A percentile compares a stretch with the other conserved stretches of the same genome.
These are phyloP conservation scores for Diplodus sargus DNA, from an alignment of 2,797 vertebrate genomes.

Conservation along the genomic window DNA sequence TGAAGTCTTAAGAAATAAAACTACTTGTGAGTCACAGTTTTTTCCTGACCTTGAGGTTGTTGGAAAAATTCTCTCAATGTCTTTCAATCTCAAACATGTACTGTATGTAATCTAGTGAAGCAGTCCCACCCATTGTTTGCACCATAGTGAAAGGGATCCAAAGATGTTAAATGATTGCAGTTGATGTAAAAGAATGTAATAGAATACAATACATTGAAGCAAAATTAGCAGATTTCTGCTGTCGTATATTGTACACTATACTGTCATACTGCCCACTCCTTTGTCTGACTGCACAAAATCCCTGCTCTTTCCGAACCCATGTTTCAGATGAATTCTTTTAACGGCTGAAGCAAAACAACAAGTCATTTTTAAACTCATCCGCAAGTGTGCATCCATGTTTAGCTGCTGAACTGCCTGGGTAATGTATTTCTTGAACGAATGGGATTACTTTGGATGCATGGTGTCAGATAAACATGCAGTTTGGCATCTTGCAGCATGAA, in stretches of 20 bases:
- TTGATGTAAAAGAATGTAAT: too few species aligned
- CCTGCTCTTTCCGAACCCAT: neutral
- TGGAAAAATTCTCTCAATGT: too few species aligned
- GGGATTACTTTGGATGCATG: too few species aligned
- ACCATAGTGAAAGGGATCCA: neutral
- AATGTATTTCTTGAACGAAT: too few species aligned
- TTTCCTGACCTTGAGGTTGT: too few species aligned
- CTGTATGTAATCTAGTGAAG: neutral
- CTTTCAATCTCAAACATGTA: too few species aligned
- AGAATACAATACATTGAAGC: neutral
- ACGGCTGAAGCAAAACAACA: conserved; percentile 2
- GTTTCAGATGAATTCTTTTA: neutral
- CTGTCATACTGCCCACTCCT: neutral
- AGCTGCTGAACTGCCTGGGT: neutral
- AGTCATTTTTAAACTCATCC: neutral
- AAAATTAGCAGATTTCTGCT: neutral
- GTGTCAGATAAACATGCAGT: too few species aligned
- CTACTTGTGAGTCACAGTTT: too few species aligned
- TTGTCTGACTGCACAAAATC: neutral
- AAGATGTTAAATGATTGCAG: neutral
- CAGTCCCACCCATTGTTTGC: neutral
- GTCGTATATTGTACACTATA: neutral
- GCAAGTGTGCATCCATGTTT: neutral
- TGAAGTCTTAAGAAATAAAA: too few species aligned
- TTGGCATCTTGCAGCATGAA: too few species aligned